phyloP scores from a whole-genome alignment of 2,113 vertebrate species.

The Patagioenas fasciata region DNA sequence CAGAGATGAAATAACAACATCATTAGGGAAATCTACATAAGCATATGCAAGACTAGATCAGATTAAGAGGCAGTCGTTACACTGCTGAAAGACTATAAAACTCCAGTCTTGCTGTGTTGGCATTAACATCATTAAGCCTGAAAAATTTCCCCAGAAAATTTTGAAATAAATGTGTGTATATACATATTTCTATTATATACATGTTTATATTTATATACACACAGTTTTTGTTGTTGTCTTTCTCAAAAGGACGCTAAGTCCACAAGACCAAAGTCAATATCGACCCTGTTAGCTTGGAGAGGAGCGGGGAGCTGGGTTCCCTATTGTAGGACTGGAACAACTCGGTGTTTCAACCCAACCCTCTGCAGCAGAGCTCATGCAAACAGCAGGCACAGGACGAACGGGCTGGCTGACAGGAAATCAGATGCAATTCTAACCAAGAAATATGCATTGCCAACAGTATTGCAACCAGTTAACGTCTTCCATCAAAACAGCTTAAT shows the following conservation, averaged over 20 bases:
- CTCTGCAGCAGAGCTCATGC: not conserved
- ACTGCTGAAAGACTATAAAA: not conserved
- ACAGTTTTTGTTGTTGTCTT: not conserved
- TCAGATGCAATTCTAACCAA: not conserved
- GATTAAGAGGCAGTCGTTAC: not conserved
- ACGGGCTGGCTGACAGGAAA: not conserved
- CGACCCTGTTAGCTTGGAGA: not conserved
- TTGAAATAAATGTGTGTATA: not conserved
- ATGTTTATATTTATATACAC: not conserved
- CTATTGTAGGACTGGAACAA: not conserved
- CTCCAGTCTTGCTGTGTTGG: not conserved
- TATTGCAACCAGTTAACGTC: not conserved
- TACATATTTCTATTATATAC: not conserved
- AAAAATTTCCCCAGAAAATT: not conserved
- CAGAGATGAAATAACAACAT: not conserved
- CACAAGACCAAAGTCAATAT: not conserved
- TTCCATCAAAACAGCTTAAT: not conserved
- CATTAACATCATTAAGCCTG: not conserved
- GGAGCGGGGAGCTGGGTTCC: not conserved
- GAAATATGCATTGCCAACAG: not conserved
- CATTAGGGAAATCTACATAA: constrained; percentile 5
- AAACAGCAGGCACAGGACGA: not conserved
- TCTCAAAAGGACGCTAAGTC: not conserved
- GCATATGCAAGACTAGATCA: not conserved
- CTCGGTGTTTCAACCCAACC: not conserved